A percentile compares a stretch with the other conserved stretches of the same genome.
phyloP scores from a whole-genome alignment of 2,113 vertebrate genomes.

The Peromyscus polionotus region DNA sequence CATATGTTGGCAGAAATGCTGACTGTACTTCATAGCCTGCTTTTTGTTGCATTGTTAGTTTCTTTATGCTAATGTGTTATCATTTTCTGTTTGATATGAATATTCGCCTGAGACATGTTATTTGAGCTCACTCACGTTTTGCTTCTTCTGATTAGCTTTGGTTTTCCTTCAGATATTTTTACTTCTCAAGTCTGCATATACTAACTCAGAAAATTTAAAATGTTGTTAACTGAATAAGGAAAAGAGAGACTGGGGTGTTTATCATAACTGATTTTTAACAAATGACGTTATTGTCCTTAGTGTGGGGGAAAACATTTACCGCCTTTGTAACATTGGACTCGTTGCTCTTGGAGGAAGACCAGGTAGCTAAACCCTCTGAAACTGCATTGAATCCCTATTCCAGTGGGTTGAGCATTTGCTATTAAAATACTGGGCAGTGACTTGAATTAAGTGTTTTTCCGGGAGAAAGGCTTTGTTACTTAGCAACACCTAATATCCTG shows the following conservation, averaged over 20 bases:
- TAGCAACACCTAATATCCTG: slow-evolving; percentile 63
- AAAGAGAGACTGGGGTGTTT: slow-evolving; percentile 1
- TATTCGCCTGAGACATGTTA: not conserved
- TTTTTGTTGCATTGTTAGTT: not conserved
- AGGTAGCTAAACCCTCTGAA: slow-evolving; percentile 35
- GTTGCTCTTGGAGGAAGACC: slow-evolving; percentile 44
- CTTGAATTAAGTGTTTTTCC: slow-evolving; percentile 68
- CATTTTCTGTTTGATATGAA: not conserved
- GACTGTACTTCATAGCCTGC: not conserved
- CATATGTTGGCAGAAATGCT: not conserved
- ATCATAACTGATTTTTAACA: not conserved
- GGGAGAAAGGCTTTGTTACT: slow-evolving; percentile 62
- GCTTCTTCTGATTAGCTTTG: slow-evolving; percentile 12
- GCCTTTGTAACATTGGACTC: not conserved
- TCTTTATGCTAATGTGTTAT: not conserved
- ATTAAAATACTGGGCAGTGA: slow-evolving; percentile 58
- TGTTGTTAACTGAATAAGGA: slow-evolving; percentile 16
- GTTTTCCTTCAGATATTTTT: slow-evolving; percentile 34
- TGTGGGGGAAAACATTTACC: not conserved
- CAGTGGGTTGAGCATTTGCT: slow-evolving; percentile 40
- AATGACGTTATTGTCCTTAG: not conserved
- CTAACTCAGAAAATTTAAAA: slow-evolving; percentile 30
- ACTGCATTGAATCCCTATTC: slow-evolving; percentile 30
- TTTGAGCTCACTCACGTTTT: not conserved
- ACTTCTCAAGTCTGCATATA: not conserved